phyloP scores from a whole-genome alignment of 2,797 vertebrate genomes.

The Sternarchorhynchus goeldii region DNA sequence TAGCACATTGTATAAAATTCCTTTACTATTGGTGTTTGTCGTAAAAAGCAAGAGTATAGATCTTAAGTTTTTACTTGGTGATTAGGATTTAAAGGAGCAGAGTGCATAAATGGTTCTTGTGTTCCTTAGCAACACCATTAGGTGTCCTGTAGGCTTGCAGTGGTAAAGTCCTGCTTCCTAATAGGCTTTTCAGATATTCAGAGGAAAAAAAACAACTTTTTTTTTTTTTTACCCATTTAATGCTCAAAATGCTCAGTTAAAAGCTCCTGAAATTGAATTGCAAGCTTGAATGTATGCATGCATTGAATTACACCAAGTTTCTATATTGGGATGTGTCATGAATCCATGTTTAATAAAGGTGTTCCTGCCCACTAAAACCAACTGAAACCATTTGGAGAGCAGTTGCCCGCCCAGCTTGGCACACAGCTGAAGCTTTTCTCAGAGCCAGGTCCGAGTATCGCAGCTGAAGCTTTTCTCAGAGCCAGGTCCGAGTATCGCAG shows the following conservation, averaged over 20 bases:
- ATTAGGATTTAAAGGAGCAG: neutral
- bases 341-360: constrained; percentile 4
- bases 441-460: neutral
- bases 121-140: neutral
- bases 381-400: constrained; percentile 36
- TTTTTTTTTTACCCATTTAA: no score
- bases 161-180: constrained; percentile 18
- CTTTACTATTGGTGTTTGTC: no score
- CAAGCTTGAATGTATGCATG: constrained; percentile 1
- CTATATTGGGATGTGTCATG: neutral
- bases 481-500: no score
- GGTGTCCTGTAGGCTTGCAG: neutral
- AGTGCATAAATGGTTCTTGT: constrained; percentile 5
- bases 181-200: constrained; percentile 1
- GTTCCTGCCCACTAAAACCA: neutral
- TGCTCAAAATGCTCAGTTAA: constrained; percentile 15
- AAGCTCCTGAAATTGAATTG: neutral
- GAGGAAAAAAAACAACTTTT: constrained; percentile 6
- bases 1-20: no score
- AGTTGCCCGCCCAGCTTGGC: constrained; percentile 33
- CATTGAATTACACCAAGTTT: neutral
- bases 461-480: no score
- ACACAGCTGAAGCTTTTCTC: neutral
- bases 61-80: no score
- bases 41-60: no score